Conservation (phyloP, 1,140 invertebrate genomes). For the Leptonema lineaticorne region DNA sequence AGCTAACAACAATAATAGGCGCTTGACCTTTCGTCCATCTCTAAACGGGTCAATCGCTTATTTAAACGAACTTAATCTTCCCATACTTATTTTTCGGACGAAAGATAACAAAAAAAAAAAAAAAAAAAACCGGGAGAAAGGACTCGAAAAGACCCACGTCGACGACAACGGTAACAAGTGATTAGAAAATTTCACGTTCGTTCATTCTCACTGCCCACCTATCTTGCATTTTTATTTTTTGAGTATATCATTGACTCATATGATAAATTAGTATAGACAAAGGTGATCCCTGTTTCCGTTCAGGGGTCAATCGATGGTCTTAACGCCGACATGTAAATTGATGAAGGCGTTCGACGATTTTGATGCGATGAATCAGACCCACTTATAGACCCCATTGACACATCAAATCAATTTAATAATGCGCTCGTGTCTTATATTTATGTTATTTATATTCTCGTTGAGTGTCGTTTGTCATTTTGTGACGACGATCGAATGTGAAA, state of each 20-base stretch:
- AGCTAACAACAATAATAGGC: conserved; percentile 22
- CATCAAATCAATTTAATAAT: conserved; percentile 16
- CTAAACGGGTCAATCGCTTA: conserved; percentile 23
- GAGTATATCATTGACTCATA: background rate
- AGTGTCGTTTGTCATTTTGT: too few species aligned
- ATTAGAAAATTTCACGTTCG: too few species aligned
- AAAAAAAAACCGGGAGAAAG: too few species aligned
- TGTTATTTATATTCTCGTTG: too few species aligned
- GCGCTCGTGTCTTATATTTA: too few species aligned
- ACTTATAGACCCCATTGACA: conserved; percentile 3
- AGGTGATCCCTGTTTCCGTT: conserved; percentile 28
- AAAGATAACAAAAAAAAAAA: too few species aligned
- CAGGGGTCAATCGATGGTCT: conserved; percentile 31
- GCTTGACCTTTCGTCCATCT: conserved; percentile 16
- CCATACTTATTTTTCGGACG: too few species aligned
- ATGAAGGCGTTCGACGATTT: conserved; percentile 37
- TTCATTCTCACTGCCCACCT: background rate
- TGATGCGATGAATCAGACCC: conserved; percentile 28
- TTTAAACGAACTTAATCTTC: conserved; percentile 10
- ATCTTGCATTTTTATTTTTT: background rate
- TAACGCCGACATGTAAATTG: conserved; percentile 30
- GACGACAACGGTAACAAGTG: too few species aligned
- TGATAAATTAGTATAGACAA: conserved; percentile 4
- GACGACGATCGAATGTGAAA: too few species aligned
- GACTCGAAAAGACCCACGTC: too few species aligned